Percentiles rank a stretch among this genome's conserved stretches.
These are phyloP conservation scores for Cyphomyrus plagiostoma DNA, from an alignment of 2,113 vertebrate genomes.

Conservation along the genomic window DNA sequence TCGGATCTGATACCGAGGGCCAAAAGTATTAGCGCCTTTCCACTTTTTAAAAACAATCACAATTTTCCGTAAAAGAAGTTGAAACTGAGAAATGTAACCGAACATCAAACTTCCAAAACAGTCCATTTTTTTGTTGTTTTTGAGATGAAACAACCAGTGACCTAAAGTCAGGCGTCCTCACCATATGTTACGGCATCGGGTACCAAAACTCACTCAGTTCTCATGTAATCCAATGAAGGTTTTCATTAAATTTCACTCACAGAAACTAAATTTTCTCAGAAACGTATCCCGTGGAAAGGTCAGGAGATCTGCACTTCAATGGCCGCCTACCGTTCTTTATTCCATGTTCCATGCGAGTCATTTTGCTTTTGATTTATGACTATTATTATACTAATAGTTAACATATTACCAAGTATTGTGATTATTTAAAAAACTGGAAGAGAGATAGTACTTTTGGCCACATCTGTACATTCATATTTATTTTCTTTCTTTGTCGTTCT, in stretches of 20 bases:
- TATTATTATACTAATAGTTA: background rate
- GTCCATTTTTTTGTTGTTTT: background rate
- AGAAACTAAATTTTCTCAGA: background rate
- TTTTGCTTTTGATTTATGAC: background rate
- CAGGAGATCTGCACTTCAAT: background rate
- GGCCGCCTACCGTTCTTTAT: background rate
- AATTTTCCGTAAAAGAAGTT: background rate
- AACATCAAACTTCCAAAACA: background rate
- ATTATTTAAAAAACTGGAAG: constrained; percentile 16
- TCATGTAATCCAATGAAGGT: background rate
- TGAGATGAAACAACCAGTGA: background rate
- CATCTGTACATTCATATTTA: background rate
- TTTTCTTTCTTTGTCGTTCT: constrained; percentile 43
- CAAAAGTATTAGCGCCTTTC: too few relatives aligned
- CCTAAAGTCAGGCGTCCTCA: background rate
- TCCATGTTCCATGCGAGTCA: background rate
- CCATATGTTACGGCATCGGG: background rate
- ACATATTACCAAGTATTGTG: background rate
- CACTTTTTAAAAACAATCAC: too few relatives aligned
- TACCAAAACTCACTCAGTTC: background rate
- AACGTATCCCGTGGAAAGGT: background rate
- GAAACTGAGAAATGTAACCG: background rate
- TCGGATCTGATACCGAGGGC: too few relatives aligned
- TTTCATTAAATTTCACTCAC: background rate
- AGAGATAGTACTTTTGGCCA: background rate